Base-by-base conservation (phyloP, 2,113 vertebrate species). In the Anas platyrhynchos region DNA sequence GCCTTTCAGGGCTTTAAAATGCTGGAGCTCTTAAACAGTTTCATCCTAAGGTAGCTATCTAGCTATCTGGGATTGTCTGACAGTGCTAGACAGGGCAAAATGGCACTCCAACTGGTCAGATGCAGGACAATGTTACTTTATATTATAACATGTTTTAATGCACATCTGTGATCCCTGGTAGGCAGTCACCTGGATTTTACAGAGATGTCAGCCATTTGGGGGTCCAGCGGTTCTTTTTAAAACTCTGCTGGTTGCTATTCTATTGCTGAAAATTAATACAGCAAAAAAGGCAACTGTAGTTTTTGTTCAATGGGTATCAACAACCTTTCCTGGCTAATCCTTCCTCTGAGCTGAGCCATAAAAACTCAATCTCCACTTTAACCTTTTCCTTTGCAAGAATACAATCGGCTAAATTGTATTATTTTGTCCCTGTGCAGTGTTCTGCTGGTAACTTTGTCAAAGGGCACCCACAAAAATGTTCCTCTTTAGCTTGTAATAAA, bases 381-480 rank as follows among this genome's bases (percentile, higher is more conserved):
- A 79, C 93, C 72, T 94, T 56, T 87, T 56, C 41, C 71, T 91
- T 93, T 92, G 55, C 73, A 58, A 66, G 76, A 50, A 81, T 71
- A 92, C 92, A 88, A n/a, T 27, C 16, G 77, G 32, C 17, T 91
- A 91, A 97, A 97, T 83, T 83, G 91, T 94, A 44, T 90, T 92
- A 41, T 79, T 85, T 91, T 95, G 87, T 91, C 50, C 75, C 75
- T 71, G 46, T 76, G 75, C 58, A 25, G 23, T 41, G 58, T n/a
- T 82, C 74, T 50, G 58, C 71, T 80, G 67, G 50, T 71, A 67
- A 31, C 27, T 83, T 43, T 91, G 91, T 94, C 94, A 95, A 85
- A 95, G 84, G 75, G 91, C 82, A 83, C 43, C 85, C 76, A 80
- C 84, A 88, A 71, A 94, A 91, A 38, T 68, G 59, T 83, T 91